Percentiles rank a stretch among this genome's conserved stretches.
These are phyloP conservation scores for Formica aserva DNA, from an alignment of 2,888 invertebrate genomes.

Conservation along the genomic window DNA sequence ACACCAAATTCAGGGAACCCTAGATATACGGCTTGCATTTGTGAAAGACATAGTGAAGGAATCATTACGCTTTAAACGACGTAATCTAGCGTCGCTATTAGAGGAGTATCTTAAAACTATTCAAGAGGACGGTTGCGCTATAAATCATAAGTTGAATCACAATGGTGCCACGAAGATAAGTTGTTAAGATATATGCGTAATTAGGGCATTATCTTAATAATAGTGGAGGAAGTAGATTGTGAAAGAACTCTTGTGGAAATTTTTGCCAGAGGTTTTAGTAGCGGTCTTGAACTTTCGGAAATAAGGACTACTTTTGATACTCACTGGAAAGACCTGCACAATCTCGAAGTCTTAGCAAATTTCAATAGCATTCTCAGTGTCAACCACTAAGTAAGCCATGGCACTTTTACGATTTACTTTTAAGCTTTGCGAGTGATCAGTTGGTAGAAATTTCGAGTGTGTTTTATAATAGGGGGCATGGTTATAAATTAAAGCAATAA, in stretches of 20 bases:
- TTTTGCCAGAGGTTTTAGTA: not conserved
- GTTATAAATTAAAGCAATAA: slow-evolving; percentile 17
- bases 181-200: slow-evolving; percentile 76
- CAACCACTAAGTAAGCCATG: slow-evolving; percentile 66
- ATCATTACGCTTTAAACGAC: slow-evolving; percentile 92
- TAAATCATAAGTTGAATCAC: slow-evolving; percentile 83
- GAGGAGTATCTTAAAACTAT: slow-evolving; percentile 88
- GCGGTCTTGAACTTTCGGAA: not conserved
- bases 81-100: slow-evolving; percentile 89
- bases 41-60: slow-evolving; percentile 91
- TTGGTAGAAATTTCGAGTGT: slow-evolving; percentile 66
- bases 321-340: not conserved
- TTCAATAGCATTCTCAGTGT: slow-evolving; percentile 69
- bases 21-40: slow-evolving; percentile 90
- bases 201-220: slow-evolving; percentile 69
- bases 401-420: slow-evolving; percentile 51
- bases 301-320: slow-evolving; percentile 17
- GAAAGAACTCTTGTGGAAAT: slow-evolving; percentile 13
- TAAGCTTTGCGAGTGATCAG: slow-evolving; percentile 61
- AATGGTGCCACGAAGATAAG: slow-evolving; percentile 84
- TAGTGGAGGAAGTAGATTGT: slow-evolving; percentile 10
- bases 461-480: not conserved
- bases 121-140: slow-evolving; percentile 81
- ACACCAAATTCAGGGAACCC: slow-evolving; percentile 90
- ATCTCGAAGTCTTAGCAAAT: not conserved